These are phyloP conservation scores for Capreolus pygargus DNA, from an alignment of 2,113 vertebrate species.

Conservation along the genomic window DNA sequence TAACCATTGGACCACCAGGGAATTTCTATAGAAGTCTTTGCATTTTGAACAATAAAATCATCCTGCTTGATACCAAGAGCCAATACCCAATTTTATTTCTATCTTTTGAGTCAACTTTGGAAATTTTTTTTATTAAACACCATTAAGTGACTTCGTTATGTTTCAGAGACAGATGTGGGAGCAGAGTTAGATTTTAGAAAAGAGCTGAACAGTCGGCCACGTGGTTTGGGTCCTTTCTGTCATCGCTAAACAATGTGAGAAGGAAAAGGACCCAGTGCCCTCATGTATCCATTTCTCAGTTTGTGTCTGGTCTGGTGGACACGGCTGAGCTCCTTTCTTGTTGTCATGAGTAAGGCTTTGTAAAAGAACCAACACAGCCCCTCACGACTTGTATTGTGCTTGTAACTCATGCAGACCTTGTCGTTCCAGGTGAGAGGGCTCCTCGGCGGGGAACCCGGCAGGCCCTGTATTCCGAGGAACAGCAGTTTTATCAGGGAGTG, in stretches of 20 bases:
- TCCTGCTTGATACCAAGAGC: not conserved
- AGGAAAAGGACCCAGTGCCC: not conserved
- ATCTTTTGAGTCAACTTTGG: not conserved
- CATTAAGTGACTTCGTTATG: not conserved
- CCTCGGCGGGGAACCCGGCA: not conserved
- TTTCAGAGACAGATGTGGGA: not conserved
- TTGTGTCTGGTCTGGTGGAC: not conserved
- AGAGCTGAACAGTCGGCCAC: not conserved
- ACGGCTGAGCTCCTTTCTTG: not conserved
- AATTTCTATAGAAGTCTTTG: not conserved
- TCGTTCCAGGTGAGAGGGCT: not conserved
- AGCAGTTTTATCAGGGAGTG: rapidly evolving
- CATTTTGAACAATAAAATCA: not conserved
- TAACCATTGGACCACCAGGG: not conserved
- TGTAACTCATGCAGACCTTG: not conserved
- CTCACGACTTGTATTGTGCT: not conserved
- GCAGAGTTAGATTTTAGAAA: not conserved
- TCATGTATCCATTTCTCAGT: not conserved
- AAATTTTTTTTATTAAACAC: not conserved
- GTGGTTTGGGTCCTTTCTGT: not conserved
- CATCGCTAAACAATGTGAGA: not conserved
- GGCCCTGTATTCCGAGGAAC: not conserved
- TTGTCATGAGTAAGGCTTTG: not conserved
- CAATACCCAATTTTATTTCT: not conserved
- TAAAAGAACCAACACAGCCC: not conserved